Conservation (phyloP, 64 coral and sea anemone species). For the Astreopora myriophthalma region DNA sequence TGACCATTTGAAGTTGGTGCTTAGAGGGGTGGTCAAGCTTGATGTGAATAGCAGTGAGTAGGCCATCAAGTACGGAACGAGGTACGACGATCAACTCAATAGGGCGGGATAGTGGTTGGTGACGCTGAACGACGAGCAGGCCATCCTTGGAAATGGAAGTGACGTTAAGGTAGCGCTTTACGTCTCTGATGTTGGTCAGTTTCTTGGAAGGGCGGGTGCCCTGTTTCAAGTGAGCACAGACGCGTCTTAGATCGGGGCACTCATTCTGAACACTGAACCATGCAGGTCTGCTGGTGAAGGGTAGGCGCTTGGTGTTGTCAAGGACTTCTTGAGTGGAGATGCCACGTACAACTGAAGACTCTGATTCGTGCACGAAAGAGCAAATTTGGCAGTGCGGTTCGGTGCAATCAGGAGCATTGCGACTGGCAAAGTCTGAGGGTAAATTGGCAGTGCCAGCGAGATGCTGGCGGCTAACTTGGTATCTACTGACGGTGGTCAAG, state of each 20-base stretch:
- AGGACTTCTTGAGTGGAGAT: not conserved
- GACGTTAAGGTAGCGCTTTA: not conserved
- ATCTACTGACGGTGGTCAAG: slow-evolving; percentile 29
- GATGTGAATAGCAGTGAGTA: slow-evolving; percentile 13
- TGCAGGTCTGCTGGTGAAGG: not conserved
- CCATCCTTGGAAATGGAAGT: not conserved
- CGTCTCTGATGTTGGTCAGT: slow-evolving; percentile 12
- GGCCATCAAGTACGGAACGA: slow-evolving; percentile 29
- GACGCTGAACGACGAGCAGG: not conserved
- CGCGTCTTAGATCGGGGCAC: slow-evolving; percentile 1
- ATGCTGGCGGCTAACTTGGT: slow-evolving; percentile 12
- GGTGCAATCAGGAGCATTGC: not conserved
- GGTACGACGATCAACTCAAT: slow-evolving; percentile 20
- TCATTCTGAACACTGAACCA: not conserved
- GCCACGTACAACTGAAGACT: no score
- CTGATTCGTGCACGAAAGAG: no score
- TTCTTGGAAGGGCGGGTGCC: no score
- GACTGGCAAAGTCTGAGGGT: not conserved
- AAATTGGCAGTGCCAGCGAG: not conserved
- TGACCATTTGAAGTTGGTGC: not conserved
- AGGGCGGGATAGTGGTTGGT: not conserved
- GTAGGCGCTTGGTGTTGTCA: not conserved
- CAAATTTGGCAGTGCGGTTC: no score
- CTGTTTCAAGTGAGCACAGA: slow-evolving; percentile 6
- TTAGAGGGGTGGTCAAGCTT: not conserved